Evolutionary conservation across 2,888 invertebrate species (phyloP), one percentile per base, ranked within the genome.

Genomic region (Ophion ventricosus): DNA sequence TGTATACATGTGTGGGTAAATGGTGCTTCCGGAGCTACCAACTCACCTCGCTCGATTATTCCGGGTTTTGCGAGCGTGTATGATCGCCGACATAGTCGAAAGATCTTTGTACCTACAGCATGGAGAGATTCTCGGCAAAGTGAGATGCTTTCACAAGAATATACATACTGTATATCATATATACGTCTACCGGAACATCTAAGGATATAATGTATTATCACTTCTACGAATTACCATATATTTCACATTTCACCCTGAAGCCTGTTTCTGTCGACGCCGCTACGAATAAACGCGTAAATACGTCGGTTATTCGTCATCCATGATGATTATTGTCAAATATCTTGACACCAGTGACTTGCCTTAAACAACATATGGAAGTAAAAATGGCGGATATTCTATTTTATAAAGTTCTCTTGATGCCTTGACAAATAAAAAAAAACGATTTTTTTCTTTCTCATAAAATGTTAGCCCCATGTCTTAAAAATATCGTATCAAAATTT

Each of bases 221-320:
- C 82, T 72, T 86, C 64, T 74, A 70, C 74, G 86, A 84, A 89
- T 89, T 89, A 89, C 87, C 89, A 88, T 88, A 84, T 23, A 88
- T 88, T 88, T 87, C 86, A 85, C 76, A 66, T 85, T 84, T 85
- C 86, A 77, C 80, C 81, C 86, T 84, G 83, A 80, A 83, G 87
- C 84, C 87, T 88, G 61, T 70, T 70, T 72, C 78, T 79, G 29
- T 67, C 67, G 67, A 43, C 63, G 43, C 74, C 54, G 43, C 80
- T 67, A 69, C 43, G 73, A 83, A 77, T 67, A n/a, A 77, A 67
- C 80, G 59, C 57, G 35, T 74, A 64, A 35, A 49, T 59, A 75
- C 35, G 57, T 59, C 79, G 54, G 61, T 63, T 81, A 70, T 81
- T 69, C 66, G 66, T 76, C 75, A 76, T 56, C 66, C 56, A 10